Evolutionary conservation across 2,888 invertebrate genomes (phyloP).

Genomic region (Chamaedrilus cognettii): DNA sequence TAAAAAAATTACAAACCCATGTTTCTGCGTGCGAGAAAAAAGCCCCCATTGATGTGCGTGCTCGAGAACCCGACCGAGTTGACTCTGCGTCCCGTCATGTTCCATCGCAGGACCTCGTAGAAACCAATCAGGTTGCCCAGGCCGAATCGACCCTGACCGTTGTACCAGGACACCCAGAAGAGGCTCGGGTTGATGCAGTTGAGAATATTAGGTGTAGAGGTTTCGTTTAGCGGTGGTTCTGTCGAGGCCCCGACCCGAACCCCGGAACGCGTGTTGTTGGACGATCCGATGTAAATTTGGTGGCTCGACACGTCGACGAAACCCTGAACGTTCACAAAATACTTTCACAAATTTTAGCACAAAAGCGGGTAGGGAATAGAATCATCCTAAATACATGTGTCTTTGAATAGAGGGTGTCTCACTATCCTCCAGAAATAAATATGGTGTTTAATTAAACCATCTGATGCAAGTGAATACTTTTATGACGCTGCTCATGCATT

Average conservation of each 20-base stretch:
- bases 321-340: conserved; percentile 4
- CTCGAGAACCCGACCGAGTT: conserved; percentile 10
- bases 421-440: no score
- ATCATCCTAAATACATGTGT: no score
- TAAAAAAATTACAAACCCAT: no score
- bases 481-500: no score
- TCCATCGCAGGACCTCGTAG: background rate
- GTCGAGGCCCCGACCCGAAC: background rate
- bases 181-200: background rate
- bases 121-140: background rate
- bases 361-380: no score
- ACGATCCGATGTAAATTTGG: conserved; percentile 13
- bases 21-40: background rate
- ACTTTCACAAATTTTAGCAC: no score
- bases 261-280: conserved; percentile 17
- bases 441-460: no score
- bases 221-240: conserved; percentile 5
- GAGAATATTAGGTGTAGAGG: conserved; percentile 1
- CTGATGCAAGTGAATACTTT: no score
- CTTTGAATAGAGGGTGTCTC: no score
- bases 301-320: background rate
- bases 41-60: background rate
- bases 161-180: conserved; percentile 15
- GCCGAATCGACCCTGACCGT: background rate
- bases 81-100: background rate